A percentile compares a stretch with the other conserved stretches of the same genome.
Evolutionary conservation across 2,797 vertebrate genomes (phyloP).

Genomic region (Huso huso): DNA sequence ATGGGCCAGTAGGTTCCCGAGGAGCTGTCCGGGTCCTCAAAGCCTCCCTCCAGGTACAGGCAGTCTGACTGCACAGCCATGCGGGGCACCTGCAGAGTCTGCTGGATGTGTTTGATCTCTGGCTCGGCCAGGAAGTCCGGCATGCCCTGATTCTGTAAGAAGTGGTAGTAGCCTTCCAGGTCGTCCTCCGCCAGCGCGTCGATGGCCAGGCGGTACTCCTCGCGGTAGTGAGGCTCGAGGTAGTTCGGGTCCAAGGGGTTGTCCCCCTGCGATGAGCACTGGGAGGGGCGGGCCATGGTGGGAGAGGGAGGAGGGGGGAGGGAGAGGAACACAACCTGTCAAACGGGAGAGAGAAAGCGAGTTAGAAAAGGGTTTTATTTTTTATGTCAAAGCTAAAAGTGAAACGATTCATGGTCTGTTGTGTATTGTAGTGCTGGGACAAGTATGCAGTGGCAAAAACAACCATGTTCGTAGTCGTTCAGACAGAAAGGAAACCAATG

Average conservation of each 20-base stretch:
- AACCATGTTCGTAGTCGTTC: no score
- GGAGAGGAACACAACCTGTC: slow-evolving; percentile 11
- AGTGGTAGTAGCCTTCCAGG: slow-evolving; percentile 73
- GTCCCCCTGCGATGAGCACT: slow-evolving; percentile 86
- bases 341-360: background rate
- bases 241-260: slow-evolving; percentile 85
- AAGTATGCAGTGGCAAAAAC: no score
- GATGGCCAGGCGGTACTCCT: slow-evolving; percentile 87
- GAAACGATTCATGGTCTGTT: no score
- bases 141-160: slow-evolving; percentile 64
- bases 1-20: slow-evolving; percentile 95
- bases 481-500: no score
- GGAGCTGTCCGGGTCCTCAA: slow-evolving; percentile 62
- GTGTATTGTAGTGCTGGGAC: no score
- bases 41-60: slow-evolving; percentile 26
- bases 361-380: no score
- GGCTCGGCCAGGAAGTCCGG: slow-evolving; percentile 76
- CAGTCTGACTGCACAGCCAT: slow-evolving; percentile 50
- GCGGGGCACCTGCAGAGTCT: slow-evolving; percentile 59
- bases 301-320: slow-evolving; percentile 28
- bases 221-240: slow-evolving; percentile 87
- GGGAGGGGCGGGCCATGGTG: slow-evolving; percentile 83
- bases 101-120: slow-evolving; percentile 75
- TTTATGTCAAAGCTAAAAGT: no score
- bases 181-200: slow-evolving; percentile 76